Base-by-base conservation (phyloP, 2,888 invertebrate species). In the Atrina japonica region DNA sequence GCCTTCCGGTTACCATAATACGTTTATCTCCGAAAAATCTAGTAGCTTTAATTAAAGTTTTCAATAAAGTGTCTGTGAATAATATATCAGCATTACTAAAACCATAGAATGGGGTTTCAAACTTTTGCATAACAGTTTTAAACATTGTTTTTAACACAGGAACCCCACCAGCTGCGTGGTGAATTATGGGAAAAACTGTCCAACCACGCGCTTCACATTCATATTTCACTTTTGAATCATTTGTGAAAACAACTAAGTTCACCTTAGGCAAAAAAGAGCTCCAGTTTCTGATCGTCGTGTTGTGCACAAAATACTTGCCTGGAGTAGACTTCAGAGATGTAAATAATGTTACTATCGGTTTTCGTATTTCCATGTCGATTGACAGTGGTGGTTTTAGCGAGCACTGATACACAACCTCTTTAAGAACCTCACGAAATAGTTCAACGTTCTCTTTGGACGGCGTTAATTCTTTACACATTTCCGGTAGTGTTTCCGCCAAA, bases 241-340 rank as follows among this genome's bases (percentile, higher is more conserved):
- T 69, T 21, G 73, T 73, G 50, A 69, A 73, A 21, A 73, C 45
- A 11, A 73, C 63, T 14, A 66, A 43, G 41, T 61, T 73, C 11
- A 68, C 40, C 25, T 50, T 41, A 43, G 68, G 68, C 50, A 58
- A 47, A 11, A 73, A 61, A 7, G 61, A 41, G 27, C 41, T 61
- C 73, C 73, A 73, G 23, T 73, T 73, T 14, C 41, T 21, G 3
- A 73, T 18, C 6, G 73, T 73, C 18, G 58, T 69, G n/a, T 61
- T 56, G 30, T 69, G 60, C 5, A 73, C 66, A 14, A 60, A 43
- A 21, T 41, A 30, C 35, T 66, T 69, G 3, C 35, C 50, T 1
- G 56, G 35, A 14, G 63, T 27, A 11, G 35, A n/a, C n/a, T 55
- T 27, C 61, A 64, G 66, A 1, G 73, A 66, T 29, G 73, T 69